A percentile compares a stretch with the other conserved stretches of the same genome.
These are phyloP conservation scores for Patella pellucida DNA, from an alignment of 2,888 invertebrate species.

Conservation along the genomic window DNA sequence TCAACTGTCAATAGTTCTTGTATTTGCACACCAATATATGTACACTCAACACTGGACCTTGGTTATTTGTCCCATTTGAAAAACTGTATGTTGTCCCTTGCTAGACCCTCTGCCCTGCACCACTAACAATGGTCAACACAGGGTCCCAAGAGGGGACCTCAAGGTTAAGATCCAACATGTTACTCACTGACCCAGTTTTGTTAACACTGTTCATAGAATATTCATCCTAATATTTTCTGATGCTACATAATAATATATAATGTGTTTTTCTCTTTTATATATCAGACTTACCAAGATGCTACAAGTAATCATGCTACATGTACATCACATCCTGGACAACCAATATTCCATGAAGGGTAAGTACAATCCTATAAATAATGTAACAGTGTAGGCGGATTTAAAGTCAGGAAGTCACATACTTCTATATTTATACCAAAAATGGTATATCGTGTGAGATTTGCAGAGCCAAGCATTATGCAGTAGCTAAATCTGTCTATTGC, in stretches of 20 bases:
- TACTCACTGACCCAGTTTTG: neutral
- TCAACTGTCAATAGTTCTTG: too few relatives aligned
- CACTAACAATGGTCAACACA: too few relatives aligned
- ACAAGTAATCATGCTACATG: conserved; percentile 75
- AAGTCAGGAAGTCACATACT: neutral
- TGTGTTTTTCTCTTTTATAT: conserved; percentile 24
- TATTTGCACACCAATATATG: too few relatives aligned
- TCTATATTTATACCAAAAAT: neutral
- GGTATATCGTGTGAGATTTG: neutral
- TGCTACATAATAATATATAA: too few relatives aligned
- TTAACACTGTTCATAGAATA: too few relatives aligned
- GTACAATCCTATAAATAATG: conserved; percentile 20
- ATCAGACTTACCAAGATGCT: conserved; percentile 77
- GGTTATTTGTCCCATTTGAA: too few relatives aligned
- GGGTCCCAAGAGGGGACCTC: too few relatives aligned
- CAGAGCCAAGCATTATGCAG: too few relatives aligned
- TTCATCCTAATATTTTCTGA: neutral
- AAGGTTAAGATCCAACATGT: neutral
- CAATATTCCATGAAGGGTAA: conserved; percentile 93
- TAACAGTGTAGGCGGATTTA: neutral
- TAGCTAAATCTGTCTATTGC: too few relatives aligned
- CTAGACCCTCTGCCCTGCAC: too few relatives aligned
- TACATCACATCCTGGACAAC: conserved; percentile 87
- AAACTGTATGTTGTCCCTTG: too few relatives aligned
- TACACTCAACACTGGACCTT: too few relatives aligned